phyloP scores from a whole-genome alignment of 2,797 vertebrate genomes.

The Myotis vivesi region DNA sequence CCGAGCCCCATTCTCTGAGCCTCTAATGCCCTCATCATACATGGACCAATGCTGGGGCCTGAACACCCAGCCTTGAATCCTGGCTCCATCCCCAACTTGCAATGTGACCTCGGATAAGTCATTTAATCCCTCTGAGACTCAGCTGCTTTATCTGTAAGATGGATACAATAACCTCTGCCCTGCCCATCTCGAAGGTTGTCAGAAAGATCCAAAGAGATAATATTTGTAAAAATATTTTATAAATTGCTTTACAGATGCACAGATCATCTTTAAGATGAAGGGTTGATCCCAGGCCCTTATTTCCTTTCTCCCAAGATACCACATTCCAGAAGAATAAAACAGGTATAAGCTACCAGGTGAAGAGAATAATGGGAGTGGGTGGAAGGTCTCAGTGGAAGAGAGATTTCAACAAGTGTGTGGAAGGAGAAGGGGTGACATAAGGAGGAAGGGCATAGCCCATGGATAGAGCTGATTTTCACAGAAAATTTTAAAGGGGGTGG shows the following conservation, averaged over 20 bases:
- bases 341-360: neutral
- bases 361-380: neutral
- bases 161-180: neutral
- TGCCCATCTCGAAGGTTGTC: neutral
- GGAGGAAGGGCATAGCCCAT: neutral
- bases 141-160: neutral
- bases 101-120: neutral
- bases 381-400: neutral
- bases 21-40: neutral
- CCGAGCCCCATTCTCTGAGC: neutral
- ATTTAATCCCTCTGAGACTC: slow-evolving; percentile 22
- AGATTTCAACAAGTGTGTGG: neutral
- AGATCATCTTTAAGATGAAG: neutral
- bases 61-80: neutral
- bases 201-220: neutral
- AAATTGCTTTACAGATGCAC: neutral
- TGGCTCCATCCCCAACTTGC: neutral
- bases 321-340: neutral
- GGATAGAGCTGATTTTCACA: neutral
- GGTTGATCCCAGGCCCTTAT: neutral
- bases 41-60: neutral
- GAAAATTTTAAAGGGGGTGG: neutral
- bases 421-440: neutral
- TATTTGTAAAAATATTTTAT: neutral
- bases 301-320: neutral